Evolutionary conservation across 2,113 vertebrate genomes (phyloP).

Genomic region (Hymenochirus boettgeri): DNA sequence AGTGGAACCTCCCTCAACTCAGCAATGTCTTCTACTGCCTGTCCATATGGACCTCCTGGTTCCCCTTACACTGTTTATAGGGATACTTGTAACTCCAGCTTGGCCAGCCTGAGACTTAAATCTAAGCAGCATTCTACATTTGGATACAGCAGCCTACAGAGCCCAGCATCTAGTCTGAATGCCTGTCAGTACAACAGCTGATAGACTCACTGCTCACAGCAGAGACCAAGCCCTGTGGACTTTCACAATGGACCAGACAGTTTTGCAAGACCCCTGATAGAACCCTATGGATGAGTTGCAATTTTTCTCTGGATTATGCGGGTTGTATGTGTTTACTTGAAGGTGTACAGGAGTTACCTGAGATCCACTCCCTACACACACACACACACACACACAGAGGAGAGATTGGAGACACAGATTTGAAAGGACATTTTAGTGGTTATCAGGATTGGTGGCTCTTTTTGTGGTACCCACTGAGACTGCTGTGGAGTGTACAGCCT

Average conservation of each 20-base stretch:
- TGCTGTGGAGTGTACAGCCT: slow-evolving; percentile 31
- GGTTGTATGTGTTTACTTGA: slow-evolving; percentile 80
- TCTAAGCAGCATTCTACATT: slow-evolving; percentile 97
- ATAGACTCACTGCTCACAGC: slow-evolving; percentile 62
- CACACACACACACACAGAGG: neutral
- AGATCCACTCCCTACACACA: too few relatives aligned
- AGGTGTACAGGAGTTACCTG: slow-evolving; percentile 69
- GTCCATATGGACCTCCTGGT: slow-evolving; percentile 88
- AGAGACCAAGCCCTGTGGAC: slow-evolving; percentile 30
- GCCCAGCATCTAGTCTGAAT: slow-evolving; percentile 86
- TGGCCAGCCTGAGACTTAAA: slow-evolving; percentile 94
- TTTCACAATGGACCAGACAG: slow-evolving; percentile 52
- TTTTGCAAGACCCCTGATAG: slow-evolving; percentile 60
- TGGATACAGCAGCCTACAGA: slow-evolving; percentile 90
- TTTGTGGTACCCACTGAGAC: slow-evolving; percentile 48
- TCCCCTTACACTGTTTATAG: slow-evolving; percentile 95
- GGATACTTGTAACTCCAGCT: slow-evolving; percentile 96
- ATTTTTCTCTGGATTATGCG: slow-evolving; percentile 82
- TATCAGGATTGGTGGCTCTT: too few relatives aligned
- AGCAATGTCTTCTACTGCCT: slow-evolving; percentile 88
- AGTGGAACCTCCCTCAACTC: slow-evolving; percentile 87
- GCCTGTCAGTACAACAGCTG: slow-evolving; percentile 98
- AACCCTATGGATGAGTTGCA: slow-evolving; percentile 83
- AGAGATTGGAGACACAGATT: slow-evolving; percentile 56
- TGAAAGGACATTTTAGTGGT: slow-evolving; percentile 19